Conservation (phyloP, 2,113 vertebrate genomes). For the Bettongia penicillata region DNA sequence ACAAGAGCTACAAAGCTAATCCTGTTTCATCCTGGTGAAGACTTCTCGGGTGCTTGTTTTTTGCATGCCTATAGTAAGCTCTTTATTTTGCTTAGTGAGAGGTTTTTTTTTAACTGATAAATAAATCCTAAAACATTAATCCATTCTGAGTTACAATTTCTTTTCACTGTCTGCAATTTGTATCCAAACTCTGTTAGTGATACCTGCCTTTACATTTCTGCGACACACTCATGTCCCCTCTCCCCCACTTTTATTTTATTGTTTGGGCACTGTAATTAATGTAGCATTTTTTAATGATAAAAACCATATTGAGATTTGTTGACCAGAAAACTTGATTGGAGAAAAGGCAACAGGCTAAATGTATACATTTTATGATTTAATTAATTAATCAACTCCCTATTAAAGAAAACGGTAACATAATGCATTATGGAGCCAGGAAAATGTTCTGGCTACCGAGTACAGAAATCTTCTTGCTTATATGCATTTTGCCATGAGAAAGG, state of each 20-base stretch:
- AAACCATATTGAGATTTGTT: conserved; percentile 12
- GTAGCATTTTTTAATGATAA: conserved; percentile 14
- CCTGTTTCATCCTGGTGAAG: conserved; percentile 87
- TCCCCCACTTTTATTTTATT: background rate
- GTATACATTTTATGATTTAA: no score
- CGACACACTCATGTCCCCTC: background rate
- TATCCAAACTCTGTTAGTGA: conserved; percentile 33
- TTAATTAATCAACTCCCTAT: no score
- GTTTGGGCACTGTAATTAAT: conserved; percentile 27
- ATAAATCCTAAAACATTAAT: conserved; percentile 82
- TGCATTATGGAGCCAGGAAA: no score
- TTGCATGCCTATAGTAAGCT: conserved; percentile 77
- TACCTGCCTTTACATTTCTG: conserved; percentile 17
- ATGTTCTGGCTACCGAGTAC: no score
- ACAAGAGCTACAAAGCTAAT: conserved; percentile 90
- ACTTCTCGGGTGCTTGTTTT: conserved; percentile 48
- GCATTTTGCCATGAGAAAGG: no score
- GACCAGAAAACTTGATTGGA: no score
- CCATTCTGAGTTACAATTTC: background rate
- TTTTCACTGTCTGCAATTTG: background rate
- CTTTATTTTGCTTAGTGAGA: conserved; percentile 79
- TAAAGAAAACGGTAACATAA: no score
- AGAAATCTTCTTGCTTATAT: no score
- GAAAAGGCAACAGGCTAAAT: no score
- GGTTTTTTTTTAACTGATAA: conserved; percentile 78